Conservation (phyloP, 2,797 vertebrate genomes). For the Thunnus albacares region DNA sequence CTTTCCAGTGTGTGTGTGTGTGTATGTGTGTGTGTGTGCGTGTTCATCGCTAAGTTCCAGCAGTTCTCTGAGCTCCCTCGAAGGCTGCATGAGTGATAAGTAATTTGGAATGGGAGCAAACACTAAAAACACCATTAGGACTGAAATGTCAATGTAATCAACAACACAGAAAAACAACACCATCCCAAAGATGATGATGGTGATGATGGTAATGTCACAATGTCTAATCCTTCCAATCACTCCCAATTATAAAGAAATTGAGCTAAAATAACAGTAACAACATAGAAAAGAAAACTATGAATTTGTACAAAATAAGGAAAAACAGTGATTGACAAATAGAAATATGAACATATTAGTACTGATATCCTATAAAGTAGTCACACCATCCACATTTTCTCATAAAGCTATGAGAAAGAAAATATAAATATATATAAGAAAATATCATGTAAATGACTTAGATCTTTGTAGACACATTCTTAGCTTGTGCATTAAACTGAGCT, state of each 20-base stretch:
- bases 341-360: too few relatives aligned
- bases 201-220: background rate
- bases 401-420: too few relatives aligned
- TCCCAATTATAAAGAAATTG: background rate
- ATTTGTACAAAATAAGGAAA: too few relatives aligned
- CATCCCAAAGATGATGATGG: background rate
- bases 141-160: slow-evolving; percentile 8
- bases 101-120: slow-evolving; percentile 32
- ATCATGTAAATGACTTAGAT: slow-evolving; percentile 12
- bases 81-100: slow-evolving; percentile 40
- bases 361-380: too few relatives aligned
- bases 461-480: background rate
- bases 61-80: slow-evolving; percentile 53
- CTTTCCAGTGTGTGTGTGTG: slow-evolving; percentile 17
- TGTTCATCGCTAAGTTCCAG: slow-evolving; percentile 24
- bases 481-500: slow-evolving; percentile 29
- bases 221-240: background rate
- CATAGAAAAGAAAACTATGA: too few relatives aligned
- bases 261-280: too few relatives aligned
- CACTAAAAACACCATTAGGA: slow-evolving; percentile 23
- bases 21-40: slow-evolving; percentile 6
- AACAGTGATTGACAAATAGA: too few relatives aligned
- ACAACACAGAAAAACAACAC: slow-evolving; percentile 8
- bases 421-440: too few relatives aligned
- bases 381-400: too few relatives aligned